Conservation (phyloP, 2,888 invertebrate genomes). For the Pharmacophagus antenor region DNA sequence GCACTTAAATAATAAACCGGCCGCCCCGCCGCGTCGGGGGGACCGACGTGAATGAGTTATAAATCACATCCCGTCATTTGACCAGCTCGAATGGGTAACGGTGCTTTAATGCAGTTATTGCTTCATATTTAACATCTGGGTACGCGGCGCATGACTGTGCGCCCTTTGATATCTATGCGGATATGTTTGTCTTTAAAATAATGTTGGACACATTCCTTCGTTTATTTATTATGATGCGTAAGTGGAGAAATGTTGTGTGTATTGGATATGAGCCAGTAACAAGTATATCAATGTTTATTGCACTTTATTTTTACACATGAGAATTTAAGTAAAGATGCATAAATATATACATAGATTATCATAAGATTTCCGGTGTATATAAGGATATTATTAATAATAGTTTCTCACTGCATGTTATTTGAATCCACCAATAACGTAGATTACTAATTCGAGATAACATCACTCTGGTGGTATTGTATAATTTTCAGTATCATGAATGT, state of each 20-base stretch:
- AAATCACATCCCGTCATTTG: slow-evolving; percentile 43
- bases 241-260: background rate
- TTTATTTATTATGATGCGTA: slow-evolving; percentile 11
- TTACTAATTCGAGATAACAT: too few relatives aligned
- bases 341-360: too few relatives aligned
- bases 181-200: slow-evolving; percentile 29
- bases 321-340: too few relatives aligned
- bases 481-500: too few relatives aligned
- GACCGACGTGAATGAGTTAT: slow-evolving; percentile 42
- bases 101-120: slow-evolving; percentile 35
- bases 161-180: slow-evolving; percentile 35
- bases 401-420: too few relatives aligned
- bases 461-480: too few relatives aligned
- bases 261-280: background rate
- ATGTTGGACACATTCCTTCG: slow-evolving; percentile 8
- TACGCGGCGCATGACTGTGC: slow-evolving; percentile 23
- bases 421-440: too few relatives aligned
- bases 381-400: too few relatives aligned
- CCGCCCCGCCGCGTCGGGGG: slow-evolving; percentile 31
- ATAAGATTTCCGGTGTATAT: too few relatives aligned
- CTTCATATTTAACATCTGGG: slow-evolving; percentile 31
- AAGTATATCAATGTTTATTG: background rate
- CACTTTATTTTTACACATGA: too few relatives aligned
- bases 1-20: slow-evolving; percentile 31
- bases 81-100: slow-evolving; percentile 37